Evolutionary conservation across 2,888 invertebrate genomes (phyloP).

Genomic region (Campoplex nolae): DNA sequence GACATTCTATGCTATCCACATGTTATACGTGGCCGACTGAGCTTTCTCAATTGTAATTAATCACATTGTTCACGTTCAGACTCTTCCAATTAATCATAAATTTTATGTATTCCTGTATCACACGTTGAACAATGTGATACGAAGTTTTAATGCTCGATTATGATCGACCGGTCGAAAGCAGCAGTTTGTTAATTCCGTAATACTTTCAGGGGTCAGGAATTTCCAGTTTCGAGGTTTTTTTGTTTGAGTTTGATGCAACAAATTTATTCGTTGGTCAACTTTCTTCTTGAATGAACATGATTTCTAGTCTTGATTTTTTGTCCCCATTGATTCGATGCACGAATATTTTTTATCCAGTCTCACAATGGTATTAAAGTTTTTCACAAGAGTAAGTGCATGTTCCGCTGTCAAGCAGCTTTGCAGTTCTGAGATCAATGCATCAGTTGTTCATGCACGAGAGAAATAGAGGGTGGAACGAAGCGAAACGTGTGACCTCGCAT

Average conservation of each 20-base stretch:
- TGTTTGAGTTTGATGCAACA: too few relatives aligned
- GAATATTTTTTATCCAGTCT: not conserved
- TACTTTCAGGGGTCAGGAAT: too few relatives aligned
- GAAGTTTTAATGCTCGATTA: not conserved
- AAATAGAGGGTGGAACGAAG: slow-evolving; percentile 15
- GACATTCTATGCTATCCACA: slow-evolving; percentile 46
- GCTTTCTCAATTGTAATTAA: slow-evolving; percentile 47
- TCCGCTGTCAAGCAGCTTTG: not conserved
- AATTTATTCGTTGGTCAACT: too few relatives aligned
- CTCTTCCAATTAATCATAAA: not conserved
- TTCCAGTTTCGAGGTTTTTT: too few relatives aligned
- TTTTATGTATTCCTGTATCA: not conserved
- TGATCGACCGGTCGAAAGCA: not conserved
- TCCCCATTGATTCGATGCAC: not conserved
- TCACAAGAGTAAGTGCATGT: not conserved
- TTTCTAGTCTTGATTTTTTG: too few relatives aligned
- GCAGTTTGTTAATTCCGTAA: too few relatives aligned
- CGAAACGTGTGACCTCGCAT: slow-evolving; percentile 5
- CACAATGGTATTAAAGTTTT: not conserved
- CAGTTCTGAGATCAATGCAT: slow-evolving; percentile 5
- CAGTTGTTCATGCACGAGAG: slow-evolving; percentile 32
- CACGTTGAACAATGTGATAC: not conserved
- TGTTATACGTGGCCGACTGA: slow-evolving; percentile 20
- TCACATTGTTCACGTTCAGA: slow-evolving; percentile 10
- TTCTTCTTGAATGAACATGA: too few relatives aligned